Evolutionary conservation across 1,140 invertebrate species (phyloP), one percentile per base, ranked within the genome.

Genomic region (Drosophila elegans): DNA sequence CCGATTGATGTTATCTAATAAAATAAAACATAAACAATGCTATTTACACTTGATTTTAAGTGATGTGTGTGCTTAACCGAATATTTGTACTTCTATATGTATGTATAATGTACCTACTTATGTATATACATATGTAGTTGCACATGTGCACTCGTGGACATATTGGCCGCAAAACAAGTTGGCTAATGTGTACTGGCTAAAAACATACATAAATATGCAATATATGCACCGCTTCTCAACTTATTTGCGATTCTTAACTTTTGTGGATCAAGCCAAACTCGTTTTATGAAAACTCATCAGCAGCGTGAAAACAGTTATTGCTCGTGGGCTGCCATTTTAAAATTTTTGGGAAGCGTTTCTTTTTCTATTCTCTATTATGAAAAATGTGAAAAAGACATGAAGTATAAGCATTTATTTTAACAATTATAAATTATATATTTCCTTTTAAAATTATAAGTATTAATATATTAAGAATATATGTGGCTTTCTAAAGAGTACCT

Each of bases 81-180:
- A 12, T 21, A n/a, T 49, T 44, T 27, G 21, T 32, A 48, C 11
- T 16, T 21, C 0, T 38, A 46, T 38, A 46, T 16, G 42, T 55
- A 7, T 57, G 32, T 55, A 46, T 16, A 55, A 21, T 36, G 42
- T 21, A 60, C 27, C 29, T 56, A 7, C 5, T 6, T 32, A 32
- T 7, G n/a, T 56, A 56, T 49, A 27, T 34, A 42, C n/a, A 34
- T 53, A 34, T 32, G 10, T 38, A 48, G 25, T 27, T 36, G 32
- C 49, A 62, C 38, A 62, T 62, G 60, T 62, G 60, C 54, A 60
- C 38, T 63, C 60, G 60, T 63, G 60, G 60, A 63, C 38, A 44
- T n/a, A 42, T 38, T 21, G 38, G 12, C 38, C 54, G 59, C 39
- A 42, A 60, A 59, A 62, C 27, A 34, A 60, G 27, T 59, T 32